phyloP scores from a whole-genome alignment of 1,140 invertebrate species.

The Myzus persicae region DNA sequence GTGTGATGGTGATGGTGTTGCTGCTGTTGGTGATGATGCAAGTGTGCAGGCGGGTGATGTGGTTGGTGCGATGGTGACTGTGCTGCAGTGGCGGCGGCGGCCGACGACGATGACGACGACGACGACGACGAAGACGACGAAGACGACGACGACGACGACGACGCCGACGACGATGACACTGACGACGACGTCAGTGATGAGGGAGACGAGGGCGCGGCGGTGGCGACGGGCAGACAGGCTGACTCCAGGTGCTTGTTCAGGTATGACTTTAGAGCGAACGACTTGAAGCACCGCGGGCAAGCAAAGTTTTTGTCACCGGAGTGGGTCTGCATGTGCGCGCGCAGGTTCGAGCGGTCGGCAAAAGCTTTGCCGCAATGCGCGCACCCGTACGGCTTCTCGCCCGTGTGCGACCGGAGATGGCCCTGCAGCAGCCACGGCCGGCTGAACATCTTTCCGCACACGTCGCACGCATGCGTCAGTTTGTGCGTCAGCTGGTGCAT shows the following conservation, averaged over 20 bases:
- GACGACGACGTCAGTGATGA: not conserved
- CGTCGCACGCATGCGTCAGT: slow-evolving; percentile 87
- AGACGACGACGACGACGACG: not conserved
- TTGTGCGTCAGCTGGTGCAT: slow-evolving; percentile 96
- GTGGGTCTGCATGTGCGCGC: slow-evolving; percentile 95
- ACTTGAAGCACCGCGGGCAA: slow-evolving; percentile 88
- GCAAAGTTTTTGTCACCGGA: slow-evolving; percentile 89
- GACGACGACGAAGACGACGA: slow-evolving; percentile 57
- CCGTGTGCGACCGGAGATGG: slow-evolving; percentile 95
- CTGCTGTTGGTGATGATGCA: not conserved
- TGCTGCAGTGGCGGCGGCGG: not conserved
- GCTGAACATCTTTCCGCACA: slow-evolving; percentile 93
- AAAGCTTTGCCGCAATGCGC: slow-evolving; percentile 98
- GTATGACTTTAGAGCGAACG: slow-evolving; percentile 96
- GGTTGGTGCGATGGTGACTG: not conserved
- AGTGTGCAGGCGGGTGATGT: not conserved
- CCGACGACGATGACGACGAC: not conserved
- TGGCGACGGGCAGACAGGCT: slow-evolving; percentile 76
- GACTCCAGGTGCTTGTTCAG: slow-evolving; percentile 96
- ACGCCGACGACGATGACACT: slow-evolving; percentile 39
- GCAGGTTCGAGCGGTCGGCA: slow-evolving; percentile 92
- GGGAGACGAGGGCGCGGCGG: slow-evolving; percentile 54
- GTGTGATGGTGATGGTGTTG: not conserved
- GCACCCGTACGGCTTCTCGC: slow-evolving; percentile 98
- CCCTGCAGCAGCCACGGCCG: slow-evolving; percentile 92